Evolutionary conservation across 2,888 invertebrate genomes (phyloP).

Genomic region (Ypsolopha sequella): DNA sequence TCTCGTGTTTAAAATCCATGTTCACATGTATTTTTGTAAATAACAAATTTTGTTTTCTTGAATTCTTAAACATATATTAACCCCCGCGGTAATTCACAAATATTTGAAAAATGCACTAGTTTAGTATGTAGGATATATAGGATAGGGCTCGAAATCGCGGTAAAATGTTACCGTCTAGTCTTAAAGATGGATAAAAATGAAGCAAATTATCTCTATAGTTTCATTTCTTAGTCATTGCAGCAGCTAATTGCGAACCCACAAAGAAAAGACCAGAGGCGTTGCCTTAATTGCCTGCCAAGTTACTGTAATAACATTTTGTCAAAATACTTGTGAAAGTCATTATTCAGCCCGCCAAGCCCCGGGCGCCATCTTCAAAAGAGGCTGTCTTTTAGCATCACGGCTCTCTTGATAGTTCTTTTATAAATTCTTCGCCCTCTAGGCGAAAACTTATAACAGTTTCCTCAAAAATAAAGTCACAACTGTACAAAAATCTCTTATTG

Average conservation of each 20-base stretch:
- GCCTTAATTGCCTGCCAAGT: conserved; percentile 34
- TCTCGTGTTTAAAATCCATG: no score
- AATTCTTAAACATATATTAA: no score
- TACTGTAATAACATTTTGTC: conserved; percentile 18
- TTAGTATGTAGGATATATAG: no score
- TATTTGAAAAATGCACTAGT: no score
- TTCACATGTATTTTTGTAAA: no score
- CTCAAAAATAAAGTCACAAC: neutral
- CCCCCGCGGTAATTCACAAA: no score
- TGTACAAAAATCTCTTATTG: neutral
- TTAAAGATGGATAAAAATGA: neutral
- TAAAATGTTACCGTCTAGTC: neutral
- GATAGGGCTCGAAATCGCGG: no score
- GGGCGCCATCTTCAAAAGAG: conserved; percentile 18
- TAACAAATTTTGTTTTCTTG: no score
- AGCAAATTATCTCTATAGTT: neutral
- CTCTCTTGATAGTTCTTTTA: conserved; percentile 22
- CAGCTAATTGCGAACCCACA: conserved; percentile 24
- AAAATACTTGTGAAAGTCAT: conserved; percentile 39
- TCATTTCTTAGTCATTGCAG: conserved; percentile 5
- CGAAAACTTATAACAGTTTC: neutral
- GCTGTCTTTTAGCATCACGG: conserved; percentile 22
- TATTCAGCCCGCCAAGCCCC: conserved; percentile 15
- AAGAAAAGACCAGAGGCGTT: conserved; percentile 27
- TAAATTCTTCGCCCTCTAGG: conserved; percentile 9